phyloP scores from a whole-genome alignment of 1,140 invertebrate species.

The Danaus plexippus region DNA sequence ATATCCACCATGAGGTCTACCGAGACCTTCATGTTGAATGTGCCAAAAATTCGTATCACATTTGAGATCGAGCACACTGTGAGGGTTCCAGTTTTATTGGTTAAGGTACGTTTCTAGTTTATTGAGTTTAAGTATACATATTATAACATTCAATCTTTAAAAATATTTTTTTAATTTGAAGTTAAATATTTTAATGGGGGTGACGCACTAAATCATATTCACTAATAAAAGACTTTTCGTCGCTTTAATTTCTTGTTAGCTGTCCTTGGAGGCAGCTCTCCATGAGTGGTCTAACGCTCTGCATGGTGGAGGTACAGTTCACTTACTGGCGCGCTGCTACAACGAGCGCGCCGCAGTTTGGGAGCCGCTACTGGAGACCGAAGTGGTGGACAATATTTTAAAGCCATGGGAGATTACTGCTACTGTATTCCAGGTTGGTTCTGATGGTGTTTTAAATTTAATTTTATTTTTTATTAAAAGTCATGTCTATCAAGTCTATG shows the following conservation, averaged over 20 bases:
- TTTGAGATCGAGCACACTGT: constrained; percentile 74
- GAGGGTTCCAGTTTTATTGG: constrained; percentile 55
- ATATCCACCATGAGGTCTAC: constrained; percentile 50
- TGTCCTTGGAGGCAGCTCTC: constrained; percentile 71
- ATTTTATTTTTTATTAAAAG: neutral
- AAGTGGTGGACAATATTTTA: constrained; percentile 78
- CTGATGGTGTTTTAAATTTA: neutral
- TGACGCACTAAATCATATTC: too few species aligned
- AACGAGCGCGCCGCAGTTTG: constrained; percentile 81
- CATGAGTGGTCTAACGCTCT: constrained; percentile 79
- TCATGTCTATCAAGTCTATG: neutral
- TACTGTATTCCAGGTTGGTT: constrained; percentile 74
- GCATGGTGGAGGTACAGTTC: constrained; percentile 72
- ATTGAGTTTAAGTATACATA: constrained; percentile 1
- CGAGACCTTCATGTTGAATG: constrained; percentile 69
- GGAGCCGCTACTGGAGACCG: constrained; percentile 86
- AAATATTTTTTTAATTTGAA: too few species aligned
- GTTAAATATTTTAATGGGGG: too few species aligned
- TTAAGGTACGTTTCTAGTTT: constrained; percentile 33
- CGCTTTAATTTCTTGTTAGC: constrained; percentile 41
- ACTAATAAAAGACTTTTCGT: too few species aligned
- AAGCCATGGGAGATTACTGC: constrained; percentile 82
- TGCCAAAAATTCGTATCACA: constrained; percentile 73
- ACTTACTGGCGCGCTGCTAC: constrained; percentile 81
- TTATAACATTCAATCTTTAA: too few species aligned